These are phyloP conservation scores for Lobophora halterata DNA, from an alignment of 2,888 invertebrate species.

Conservation along the genomic window DNA sequence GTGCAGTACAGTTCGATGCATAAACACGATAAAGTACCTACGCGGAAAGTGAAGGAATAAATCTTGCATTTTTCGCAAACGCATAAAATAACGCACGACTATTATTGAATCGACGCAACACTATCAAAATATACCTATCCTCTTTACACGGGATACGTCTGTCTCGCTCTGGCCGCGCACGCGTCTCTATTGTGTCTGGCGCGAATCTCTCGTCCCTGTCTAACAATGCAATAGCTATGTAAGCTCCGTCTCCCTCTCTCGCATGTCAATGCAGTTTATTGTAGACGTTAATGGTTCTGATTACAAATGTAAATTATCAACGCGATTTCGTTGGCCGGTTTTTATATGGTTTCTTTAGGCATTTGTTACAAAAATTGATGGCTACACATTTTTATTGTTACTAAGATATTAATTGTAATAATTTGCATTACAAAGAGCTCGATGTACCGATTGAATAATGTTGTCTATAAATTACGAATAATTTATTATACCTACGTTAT, in stretches of 20 bases:
- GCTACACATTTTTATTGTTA: slow-evolving; percentile 27
- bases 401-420: too few species aligned
- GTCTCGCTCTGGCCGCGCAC: slow-evolving; percentile 62
- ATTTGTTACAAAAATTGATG: slow-evolving; percentile 68
- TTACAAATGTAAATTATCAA: slow-evolving; percentile 80
- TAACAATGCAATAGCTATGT: slow-evolving; percentile 54
- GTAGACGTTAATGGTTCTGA: slow-evolving; percentile 78
- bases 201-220: slow-evolving; percentile 58
- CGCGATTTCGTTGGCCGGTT: slow-evolving; percentile 71
- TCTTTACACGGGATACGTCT: slow-evolving; percentile 45
- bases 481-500: too few species aligned
- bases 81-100: slow-evolving; percentile 73
- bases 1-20: slow-evolving; percentile 30
- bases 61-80: slow-evolving; percentile 76
- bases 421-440: too few species aligned
- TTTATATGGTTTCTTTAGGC: slow-evolving; percentile 71
- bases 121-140: slow-evolving; percentile 44
- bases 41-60: slow-evolving; percentile 52
- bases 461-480: too few species aligned
- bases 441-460: too few species aligned
- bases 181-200: slow-evolving; percentile 76
- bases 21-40: slow-evolving; percentile 46
- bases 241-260: slow-evolving; percentile 58
- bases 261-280: slow-evolving; percentile 79
- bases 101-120: slow-evolving; percentile 61